These are phyloP conservation scores for Cerastis rubricosa DNA, from an alignment of 2,888 invertebrate species.

Conservation along the genomic window DNA sequence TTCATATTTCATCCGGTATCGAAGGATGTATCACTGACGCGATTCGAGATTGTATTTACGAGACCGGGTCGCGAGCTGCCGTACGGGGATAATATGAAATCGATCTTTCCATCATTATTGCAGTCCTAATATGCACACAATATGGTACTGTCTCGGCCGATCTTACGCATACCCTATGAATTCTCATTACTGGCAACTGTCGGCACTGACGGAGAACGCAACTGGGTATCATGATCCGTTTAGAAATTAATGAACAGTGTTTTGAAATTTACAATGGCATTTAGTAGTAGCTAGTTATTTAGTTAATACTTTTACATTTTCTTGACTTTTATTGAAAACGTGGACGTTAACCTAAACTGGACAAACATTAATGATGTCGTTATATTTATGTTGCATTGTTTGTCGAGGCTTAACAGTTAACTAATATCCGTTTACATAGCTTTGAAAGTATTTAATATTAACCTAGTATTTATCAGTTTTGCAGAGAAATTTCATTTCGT, in stretches of 20 bases:
- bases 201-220: conserved; percentile 33
- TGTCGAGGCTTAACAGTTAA: conserved; percentile 15
- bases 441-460: conserved; percentile 23
- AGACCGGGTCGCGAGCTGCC: conserved; percentile 80
- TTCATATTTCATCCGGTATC: conserved; percentile 87
- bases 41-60: conserved; percentile 85
- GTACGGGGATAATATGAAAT: conserved; percentile 76
- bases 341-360: conserved; percentile 16
- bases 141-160: conserved; percentile 72
- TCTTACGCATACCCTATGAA: conserved; percentile 63
- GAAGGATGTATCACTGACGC: conserved; percentile 83
- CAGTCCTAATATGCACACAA: conserved; percentile 74
- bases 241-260: conserved; percentile 55
- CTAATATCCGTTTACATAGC: conserved; percentile 25
- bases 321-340: conserved; percentile 27
- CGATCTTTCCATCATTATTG: conserved; percentile 76
- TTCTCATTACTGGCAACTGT: conserved; percentile 59
- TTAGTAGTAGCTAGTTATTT: background rate
- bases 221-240: conserved; percentile 52
- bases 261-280: conserved; percentile 42
- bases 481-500: background rate
- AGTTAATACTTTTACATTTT: conserved; percentile 29
- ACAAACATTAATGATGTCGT: conserved; percentile 19
- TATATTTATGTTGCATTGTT: conserved; percentile 41
- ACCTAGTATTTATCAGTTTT: conserved; percentile 14